Base-by-base conservation (phyloP, 2,113 vertebrate species). In the Thermophis baileyi region DNA sequence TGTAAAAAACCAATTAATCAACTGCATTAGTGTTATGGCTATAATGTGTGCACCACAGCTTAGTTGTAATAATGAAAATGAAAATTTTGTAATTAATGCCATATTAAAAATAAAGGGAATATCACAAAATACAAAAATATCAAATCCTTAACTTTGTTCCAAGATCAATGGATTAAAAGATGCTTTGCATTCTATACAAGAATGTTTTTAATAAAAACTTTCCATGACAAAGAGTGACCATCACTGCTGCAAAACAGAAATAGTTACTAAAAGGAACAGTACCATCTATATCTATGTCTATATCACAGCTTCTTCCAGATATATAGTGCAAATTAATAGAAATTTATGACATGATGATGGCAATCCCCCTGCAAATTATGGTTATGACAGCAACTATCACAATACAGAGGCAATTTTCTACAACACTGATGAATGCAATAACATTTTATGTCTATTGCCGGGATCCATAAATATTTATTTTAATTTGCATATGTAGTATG, bases 1-100 rank as follows among this genome's bases (percentile, higher is more conserved):
- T 50, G 7, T 50, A n/a, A 95, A 92, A 50, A 53, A 85, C 89
- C 60, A 89, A 81, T 57, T 91, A 94, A 89, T 94, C 7, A 44
- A 94, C 69, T 35, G 92, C 91, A 40, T 92, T 92, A 90, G 69
- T 49, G 20, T 51, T 57, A 11, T 20, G 35, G 93, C 91, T 16
- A 1, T 92, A 95, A 92, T 91, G 89, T 89, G 93, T 89, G 89
- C 30, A 94, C 85, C 87, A 92, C 93, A 95, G 93, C 94, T 95
- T 89, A 60, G 54, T 27, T 85, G 86, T 89, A 95, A 94, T 87
- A 94, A 85, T 60, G 89, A 90, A 10, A 63, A 85, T 27, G 0
- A 89, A 91, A 95, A 95, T 63, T 81, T 81, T 94, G 25, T 91
- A 18, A 6, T 94, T 94, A 92, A 63, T 89, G 89, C 86, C 69